Conservation (phyloP, 2,888 invertebrate genomes). For the Chelonus formosanus region DNA sequence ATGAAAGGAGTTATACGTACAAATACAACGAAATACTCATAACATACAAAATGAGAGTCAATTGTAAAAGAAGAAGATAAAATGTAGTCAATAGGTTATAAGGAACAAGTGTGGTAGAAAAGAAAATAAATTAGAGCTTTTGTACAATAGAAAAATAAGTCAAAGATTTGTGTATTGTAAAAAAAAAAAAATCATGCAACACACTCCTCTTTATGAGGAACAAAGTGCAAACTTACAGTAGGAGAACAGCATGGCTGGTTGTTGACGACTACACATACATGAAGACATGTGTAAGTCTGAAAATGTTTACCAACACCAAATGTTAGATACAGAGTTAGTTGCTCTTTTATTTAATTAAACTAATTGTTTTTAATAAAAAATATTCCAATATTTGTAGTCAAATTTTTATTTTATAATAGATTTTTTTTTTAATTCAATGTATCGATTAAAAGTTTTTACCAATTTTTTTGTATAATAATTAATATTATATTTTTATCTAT, state of each 20-base stretch:
- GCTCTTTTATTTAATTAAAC: too few relatives aligned
- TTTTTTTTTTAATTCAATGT: too few relatives aligned
- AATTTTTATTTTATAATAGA: too few relatives aligned
- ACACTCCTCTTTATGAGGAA: conserved; percentile 18
- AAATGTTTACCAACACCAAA: conserved; percentile 55
- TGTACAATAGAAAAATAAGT: not conserved
- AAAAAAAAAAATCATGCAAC: conserved; percentile 33
- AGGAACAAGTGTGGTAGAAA: not conserved
- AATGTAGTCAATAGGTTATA: not conserved
- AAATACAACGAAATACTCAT: conserved; percentile 32
- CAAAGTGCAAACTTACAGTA: conserved; percentile 70
- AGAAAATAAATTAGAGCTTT: not conserved
- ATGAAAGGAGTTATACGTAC: conserved; percentile 15
- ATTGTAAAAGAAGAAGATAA: not conserved
- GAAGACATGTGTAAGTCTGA: conserved; percentile 90
- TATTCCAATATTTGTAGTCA: too few relatives aligned
- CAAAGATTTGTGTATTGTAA: not conserved
- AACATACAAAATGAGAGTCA: conserved; percentile 15
- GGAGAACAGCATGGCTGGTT: conserved; percentile 86
- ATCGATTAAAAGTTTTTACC: too few relatives aligned
- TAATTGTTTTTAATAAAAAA: not conserved
- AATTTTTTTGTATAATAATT: too few relatives aligned
- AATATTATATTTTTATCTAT: too few relatives aligned
- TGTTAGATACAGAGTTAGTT: conserved; percentile 1
- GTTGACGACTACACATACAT: conserved; percentile 87